Percentiles rank a stretch among this genome's conserved stretches.
Conservation (phyloP, 2,113 vertebrate genomes). For the Trematocara unimaculatum region DNA sequence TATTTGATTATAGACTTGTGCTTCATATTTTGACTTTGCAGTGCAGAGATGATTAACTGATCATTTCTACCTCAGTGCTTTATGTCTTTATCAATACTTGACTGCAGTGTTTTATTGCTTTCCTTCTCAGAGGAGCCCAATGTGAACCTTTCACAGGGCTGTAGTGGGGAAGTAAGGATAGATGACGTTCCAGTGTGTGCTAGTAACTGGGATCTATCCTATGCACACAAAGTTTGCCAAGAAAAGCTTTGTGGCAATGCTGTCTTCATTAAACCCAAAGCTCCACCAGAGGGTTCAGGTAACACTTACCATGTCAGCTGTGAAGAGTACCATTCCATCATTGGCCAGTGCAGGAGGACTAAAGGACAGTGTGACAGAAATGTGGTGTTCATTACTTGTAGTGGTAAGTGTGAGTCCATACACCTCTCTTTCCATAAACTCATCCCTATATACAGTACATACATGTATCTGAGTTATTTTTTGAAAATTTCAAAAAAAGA, state of each 20-base stretch:
- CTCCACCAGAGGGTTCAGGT: accelerated
- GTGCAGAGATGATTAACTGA: not conserved
- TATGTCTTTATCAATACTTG: not conserved
- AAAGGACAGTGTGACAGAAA: accelerated
- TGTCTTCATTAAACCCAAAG: accelerated
- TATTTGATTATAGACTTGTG: not conserved
- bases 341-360: constrained; percentile 45
- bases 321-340: not conserved
- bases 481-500: too few species aligned
- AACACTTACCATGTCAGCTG: not conserved
- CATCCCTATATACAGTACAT: not conserved
- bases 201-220: accelerated
- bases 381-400: constrained; percentile 17
- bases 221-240: constrained; percentile 32
- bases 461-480: too few species aligned
- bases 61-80: not conserved
- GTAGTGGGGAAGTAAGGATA: constrained; percentile 34
- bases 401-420: constrained; percentile 23
- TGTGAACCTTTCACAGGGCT: accelerated
- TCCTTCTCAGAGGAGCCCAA: not conserved
- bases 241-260: not conserved
- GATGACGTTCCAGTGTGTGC: accelerated
- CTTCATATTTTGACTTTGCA: not conserved
- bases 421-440: not conserved
- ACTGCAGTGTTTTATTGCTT: not conserved